phyloP scores from a whole-genome alignment of 2,113 vertebrate species.

The Heptranchias perlo region DNA sequence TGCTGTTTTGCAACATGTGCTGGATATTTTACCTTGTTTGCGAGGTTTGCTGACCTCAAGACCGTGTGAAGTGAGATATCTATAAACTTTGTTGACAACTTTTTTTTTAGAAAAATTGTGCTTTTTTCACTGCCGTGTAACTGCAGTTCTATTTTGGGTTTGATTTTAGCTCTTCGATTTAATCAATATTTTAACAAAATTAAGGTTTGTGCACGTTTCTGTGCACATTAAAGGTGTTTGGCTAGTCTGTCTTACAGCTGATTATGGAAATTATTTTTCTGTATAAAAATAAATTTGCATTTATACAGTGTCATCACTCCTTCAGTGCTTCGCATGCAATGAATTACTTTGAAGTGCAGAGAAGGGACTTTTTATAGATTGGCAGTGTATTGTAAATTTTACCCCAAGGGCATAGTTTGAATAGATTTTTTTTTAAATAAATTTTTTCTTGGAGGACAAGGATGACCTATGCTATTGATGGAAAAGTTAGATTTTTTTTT shows the following conservation, averaged over 20 bases:
- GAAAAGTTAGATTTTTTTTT: not conserved
- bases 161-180: not conserved
- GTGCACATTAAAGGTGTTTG: not conserved
- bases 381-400: not conserved
- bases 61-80: not conserved
- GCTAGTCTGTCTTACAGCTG: not conserved
- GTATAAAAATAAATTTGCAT: not conserved
- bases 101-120: not conserved
- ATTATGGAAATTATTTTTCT: not conserved
- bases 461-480: not conserved
- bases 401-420: not conserved
- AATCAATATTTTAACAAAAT: not conserved
- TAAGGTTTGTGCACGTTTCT: not conserved
- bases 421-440: not conserved
- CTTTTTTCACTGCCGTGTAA: not conserved
- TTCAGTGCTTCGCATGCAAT: not conserved
- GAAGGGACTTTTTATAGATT: not conserved
- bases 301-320: not conserved
- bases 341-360: not conserved
- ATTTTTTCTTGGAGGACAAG: not conserved
- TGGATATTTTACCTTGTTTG: not conserved
- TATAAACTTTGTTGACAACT: not conserved
- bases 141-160: not conserved
- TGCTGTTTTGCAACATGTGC: not conserved
- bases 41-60: not conserved